Evolutionary conservation across 1,140 invertebrate genomes (phyloP).

Genomic region (Asobara japonica): DNA sequence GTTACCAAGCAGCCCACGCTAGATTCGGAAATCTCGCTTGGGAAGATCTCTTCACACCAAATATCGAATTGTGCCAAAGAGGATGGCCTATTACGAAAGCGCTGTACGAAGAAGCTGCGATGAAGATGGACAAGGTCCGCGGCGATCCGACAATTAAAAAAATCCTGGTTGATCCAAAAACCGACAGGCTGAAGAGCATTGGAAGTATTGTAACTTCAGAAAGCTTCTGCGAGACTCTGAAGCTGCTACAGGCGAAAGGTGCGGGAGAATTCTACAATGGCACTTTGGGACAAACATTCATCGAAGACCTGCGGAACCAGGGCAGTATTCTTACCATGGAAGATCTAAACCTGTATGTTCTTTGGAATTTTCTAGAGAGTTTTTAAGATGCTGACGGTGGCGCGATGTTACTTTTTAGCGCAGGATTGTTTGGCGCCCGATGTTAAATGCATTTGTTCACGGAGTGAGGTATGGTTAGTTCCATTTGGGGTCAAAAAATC

Average conservation of each 20-base stretch:
- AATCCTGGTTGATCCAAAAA: slow-evolving; percentile 71
- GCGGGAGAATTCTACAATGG: slow-evolving; percentile 83
- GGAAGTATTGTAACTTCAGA: slow-evolving; percentile 75
- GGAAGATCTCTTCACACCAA: slow-evolving; percentile 81
- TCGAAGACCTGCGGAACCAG: slow-evolving; percentile 76
- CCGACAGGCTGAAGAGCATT: slow-evolving; percentile 69
- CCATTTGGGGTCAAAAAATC: too few species aligned
- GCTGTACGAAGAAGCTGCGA: slow-evolving; percentile 70
- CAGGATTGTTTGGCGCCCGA: too few species aligned
- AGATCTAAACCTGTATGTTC: slow-evolving; percentile 76
- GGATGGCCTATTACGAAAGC: slow-evolving; percentile 66
- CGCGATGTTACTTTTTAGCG: too few species aligned
- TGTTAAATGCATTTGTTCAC: too few species aligned
- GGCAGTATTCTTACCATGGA: slow-evolving; percentile 79
- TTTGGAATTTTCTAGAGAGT: too few species aligned
- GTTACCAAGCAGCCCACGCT: slow-evolving; percentile 85
- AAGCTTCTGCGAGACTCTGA: slow-evolving; percentile 77
- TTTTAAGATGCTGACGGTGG: too few species aligned
- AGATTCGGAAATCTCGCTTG: slow-evolving; percentile 86
- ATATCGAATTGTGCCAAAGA: slow-evolving; percentile 78
- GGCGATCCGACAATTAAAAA: slow-evolving; percentile 72
- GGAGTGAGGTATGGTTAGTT: too few species aligned
- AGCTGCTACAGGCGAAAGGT: slow-evolving; percentile 76
- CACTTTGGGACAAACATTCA: slow-evolving; percentile 73
- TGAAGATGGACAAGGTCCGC: slow-evolving; percentile 66